Evolutionary conservation across 2,113 vertebrate species (phyloP), one percentile per base, ranked within the genome.

Genomic region (Maccullochella peelii): DNA sequence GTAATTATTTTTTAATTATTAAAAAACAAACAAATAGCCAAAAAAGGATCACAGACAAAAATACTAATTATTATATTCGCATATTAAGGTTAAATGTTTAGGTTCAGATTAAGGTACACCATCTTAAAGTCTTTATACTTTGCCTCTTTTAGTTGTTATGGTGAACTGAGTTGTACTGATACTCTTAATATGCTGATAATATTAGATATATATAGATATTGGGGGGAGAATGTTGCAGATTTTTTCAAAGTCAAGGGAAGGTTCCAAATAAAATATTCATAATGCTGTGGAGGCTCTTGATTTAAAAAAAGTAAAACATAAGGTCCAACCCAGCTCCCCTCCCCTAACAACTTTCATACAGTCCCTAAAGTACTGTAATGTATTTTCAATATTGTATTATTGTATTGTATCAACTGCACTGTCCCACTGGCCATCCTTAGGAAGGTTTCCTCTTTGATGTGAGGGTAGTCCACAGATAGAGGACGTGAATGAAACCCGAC

Each of bases 371-470:
- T n/a, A 2, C 62, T 49, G 52, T 6, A 20, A 25, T 68, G 66
- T 52, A 54, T 66, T 70, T 68, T 47, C 18, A 42, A 57, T 47
- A 25, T 62, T 62, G 42, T n/a, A 36, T 58, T 47, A n/a, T 67
- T 1, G 9, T 2, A 36, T 62, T 77, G 55, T 55, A 68, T 79
- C 15, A 36, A 27, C 44, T 8, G 2, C 8, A 61, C 30, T 54
- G 30, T 68, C 21, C 25, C 58, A 16, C 20, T 21, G 6, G 15
- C 20, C 11, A 47, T 52, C 6, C 59, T 4, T 36, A 11, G 18
- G 23, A 50, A 52, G 42, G 6, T 52, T 73, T 63, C 21, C 44
- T 58, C 30, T 73, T 74, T 81, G 63, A 81, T 74, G 54, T 71
- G 49, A 73, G 0, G 5, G 10, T 52, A 59, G 77, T 77, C 40